Base-by-base conservation (phyloP, 2,888 invertebrate genomes). In the Calephelis perditalis region DNA sequence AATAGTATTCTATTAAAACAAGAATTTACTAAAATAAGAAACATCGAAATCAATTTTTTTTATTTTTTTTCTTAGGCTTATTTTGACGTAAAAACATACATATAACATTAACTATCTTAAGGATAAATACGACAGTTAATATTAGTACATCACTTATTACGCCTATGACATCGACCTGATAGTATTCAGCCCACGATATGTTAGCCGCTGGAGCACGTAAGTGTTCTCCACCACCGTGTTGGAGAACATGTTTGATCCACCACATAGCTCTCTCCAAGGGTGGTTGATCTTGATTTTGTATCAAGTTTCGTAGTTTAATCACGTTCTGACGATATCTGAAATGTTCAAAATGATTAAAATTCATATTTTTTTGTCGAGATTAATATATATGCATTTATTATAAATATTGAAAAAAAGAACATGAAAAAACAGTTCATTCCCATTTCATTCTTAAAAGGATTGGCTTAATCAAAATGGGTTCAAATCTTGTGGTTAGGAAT, bases 241-340 rank as follows among this genome's bases (percentile, higher is more conserved):
- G 67, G 12, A 86, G 61, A 7, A 84, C 76, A 64, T 86, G 78
- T 64, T 85, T 85, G 4, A 77, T 82, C 87, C 88, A 88, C 89
- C 89, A 89, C 2, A 90, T 70, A 0, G 84, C 83, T n/a, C 82
- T 79, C 3, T 87, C 80, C 44, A 88, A 54, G 0, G 82, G 74
- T 1, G 65, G 62, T 68, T 81, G 75, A 0, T 85, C 84, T 65
- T 84, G 78, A 63, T 91, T 89, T 4, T 65, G 62, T 68, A 86
- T 72, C 6, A 85, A 44, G 0, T 58, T 57, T 0, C 76, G 69
- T 0, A 86, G 65, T 3, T 62, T 63, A 3, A 55, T 58, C 3
- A 80, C 68, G 59, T 77, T 79, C 4, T 67, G 12, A 0, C 72
- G 68, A 56, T 73, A 76, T 5, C 75, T 75, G 65, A 15, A 68